A percentile compares a stretch with the other conserved stretches of the same genome.
These are phyloP conservation scores for Lophotriccus pileatus DNA, from an alignment of 2,797 vertebrate genomes.

Conservation along the genomic window DNA sequence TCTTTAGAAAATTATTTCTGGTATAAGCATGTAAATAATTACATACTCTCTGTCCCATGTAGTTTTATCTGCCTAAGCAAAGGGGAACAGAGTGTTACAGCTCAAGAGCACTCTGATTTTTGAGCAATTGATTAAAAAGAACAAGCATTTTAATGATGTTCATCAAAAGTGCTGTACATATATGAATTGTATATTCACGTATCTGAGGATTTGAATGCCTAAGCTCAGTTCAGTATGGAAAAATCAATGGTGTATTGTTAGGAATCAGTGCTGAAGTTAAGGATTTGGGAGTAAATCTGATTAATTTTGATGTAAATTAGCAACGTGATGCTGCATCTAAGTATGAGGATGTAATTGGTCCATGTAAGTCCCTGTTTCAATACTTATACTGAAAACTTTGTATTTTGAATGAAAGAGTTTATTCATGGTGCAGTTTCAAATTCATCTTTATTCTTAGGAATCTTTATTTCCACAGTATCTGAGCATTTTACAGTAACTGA, in stretches of 20 bases:
- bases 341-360: neutral
- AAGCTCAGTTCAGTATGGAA: neutral
- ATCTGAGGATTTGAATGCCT: conserved; percentile 3
- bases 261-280: neutral
- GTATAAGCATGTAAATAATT: conserved; percentile 61
- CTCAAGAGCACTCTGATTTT: conserved; percentile 38
- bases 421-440: neutral
- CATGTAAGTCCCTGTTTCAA: neutral
- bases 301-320: conserved; percentile 44
- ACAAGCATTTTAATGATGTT: conserved; percentile 49
- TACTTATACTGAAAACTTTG: neutral
- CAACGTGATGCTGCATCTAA: neutral
- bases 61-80: conserved; percentile 36
- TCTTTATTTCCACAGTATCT: neutral
- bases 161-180: conserved; percentile 7
- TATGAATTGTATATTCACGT: conserved; percentile 25
- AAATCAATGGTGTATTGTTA: conserved; percentile 34
- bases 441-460: neutral
- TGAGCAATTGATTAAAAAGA: conserved; percentile 48
- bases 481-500: neutral
- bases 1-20: conserved; percentile 59
- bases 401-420: neutral
- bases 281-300: conserved; percentile 7
- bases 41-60: conserved; percentile 22
- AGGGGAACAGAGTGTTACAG: neutral